These are phyloP conservation scores for Neuroterus valhalla DNA, from an alignment of 1,140 invertebrate genomes.

Conservation along the genomic window DNA sequence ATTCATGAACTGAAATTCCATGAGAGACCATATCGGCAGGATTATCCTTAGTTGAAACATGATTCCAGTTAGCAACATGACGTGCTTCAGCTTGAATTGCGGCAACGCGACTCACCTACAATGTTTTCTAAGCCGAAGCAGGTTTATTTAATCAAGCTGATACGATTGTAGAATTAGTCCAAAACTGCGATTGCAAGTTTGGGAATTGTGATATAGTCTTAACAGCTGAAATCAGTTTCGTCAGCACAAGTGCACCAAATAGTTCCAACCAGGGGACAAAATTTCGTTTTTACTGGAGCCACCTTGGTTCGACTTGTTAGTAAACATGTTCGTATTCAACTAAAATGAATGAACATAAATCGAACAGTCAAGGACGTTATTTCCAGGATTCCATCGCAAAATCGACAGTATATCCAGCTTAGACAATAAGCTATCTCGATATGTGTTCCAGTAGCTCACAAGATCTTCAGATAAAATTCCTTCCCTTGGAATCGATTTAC, in stretches of 20 bases:
- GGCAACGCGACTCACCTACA: slow-evolving; percentile 60
- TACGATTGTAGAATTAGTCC: slow-evolving; percentile 58
- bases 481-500: neutral
- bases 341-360: slow-evolving; percentile 36
- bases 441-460: neutral
- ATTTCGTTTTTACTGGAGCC: slow-evolving; percentile 40
- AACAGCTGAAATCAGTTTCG: slow-evolving; percentile 41
- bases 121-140: slow-evolving; percentile 55
- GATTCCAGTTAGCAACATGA: neutral
- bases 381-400: neutral
- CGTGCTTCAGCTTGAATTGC: slow-evolving; percentile 54
- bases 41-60: too few species aligned
- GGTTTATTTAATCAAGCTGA: slow-evolving; percentile 59
- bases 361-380: neutral
- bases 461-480: neutral
- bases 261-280: slow-evolving; percentile 65
- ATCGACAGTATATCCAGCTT: neutral
- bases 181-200: slow-evolving; percentile 13
- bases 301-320: slow-evolving; percentile 43
- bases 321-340: neutral
- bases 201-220: neutral
- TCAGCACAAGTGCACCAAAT: slow-evolving; percentile 56
- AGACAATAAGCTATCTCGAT: neutral
- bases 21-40: too few species aligned
- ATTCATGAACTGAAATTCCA: too few species aligned